A percentile compares a stretch with the other conserved stretches of the same genome.
These are phyloP conservation scores for Brachirus orientalis DNA, from an alignment of 2,113 vertebrate species.

Conservation along the genomic window DNA sequence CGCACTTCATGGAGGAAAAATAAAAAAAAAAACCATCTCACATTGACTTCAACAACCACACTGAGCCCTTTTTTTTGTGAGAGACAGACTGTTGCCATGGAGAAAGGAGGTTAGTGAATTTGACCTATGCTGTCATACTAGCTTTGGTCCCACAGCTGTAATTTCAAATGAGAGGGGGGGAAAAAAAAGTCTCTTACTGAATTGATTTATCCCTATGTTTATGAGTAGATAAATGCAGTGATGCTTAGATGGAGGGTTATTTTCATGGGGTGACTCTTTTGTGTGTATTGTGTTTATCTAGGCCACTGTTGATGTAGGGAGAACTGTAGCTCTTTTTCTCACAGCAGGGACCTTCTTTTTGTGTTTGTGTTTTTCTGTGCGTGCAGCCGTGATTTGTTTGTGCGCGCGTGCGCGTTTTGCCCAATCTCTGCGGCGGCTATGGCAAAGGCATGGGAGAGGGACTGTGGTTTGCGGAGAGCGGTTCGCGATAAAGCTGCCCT, in stretches of 20 bases:
- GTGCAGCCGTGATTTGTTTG: constrained; percentile 55
- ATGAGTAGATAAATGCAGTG: constrained; percentile 82
- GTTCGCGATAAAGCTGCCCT: constrained; percentile 65
- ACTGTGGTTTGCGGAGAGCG: constrained; percentile 57
- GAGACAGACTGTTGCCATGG: constrained; percentile 80
- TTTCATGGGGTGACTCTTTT: constrained; percentile 80
- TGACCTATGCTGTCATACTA: constrained; percentile 81
- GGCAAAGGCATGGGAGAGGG: constrained; percentile 63
- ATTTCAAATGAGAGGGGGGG: constrained; percentile 75
- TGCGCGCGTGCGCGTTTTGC: constrained; percentile 30
- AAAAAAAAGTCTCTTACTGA: constrained; percentile 72
- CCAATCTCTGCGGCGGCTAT: constrained; percentile 56
- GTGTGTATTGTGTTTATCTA: constrained; percentile 82
- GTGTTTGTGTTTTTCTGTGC: constrained; percentile 60
- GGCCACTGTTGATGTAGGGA: constrained; percentile 80
- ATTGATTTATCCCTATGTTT: constrained; percentile 83
- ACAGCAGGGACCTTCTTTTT: constrained; percentile 71
- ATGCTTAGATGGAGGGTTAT: constrained; percentile 81
- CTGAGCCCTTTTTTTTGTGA: constrained; percentile 56
- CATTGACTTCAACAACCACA: constrained; percentile 82
- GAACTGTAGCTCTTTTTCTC: constrained; percentile 78
- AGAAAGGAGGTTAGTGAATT: constrained; percentile 79
- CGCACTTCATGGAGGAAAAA: constrained; percentile 74
- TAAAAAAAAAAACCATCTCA: constrained; percentile 72
- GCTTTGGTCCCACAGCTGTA: constrained; percentile 75